Percentiles rank a stretch among this genome's conserved stretches.
phyloP scores from a whole-genome alignment of 2,888 invertebrate genomes.

The Athetis lepigone region DNA sequence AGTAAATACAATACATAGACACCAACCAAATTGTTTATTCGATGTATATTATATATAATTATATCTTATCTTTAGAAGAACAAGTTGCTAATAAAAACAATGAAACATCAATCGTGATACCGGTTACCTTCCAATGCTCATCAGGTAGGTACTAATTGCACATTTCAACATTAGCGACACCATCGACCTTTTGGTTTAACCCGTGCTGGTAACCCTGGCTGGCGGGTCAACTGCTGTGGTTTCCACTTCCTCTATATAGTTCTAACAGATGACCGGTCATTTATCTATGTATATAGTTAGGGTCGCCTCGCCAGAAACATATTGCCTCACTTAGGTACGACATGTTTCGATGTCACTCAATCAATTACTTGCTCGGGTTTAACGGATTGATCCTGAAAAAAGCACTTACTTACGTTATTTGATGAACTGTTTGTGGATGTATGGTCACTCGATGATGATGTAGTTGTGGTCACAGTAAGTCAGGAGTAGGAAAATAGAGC shows the following conservation, averaged over 20 bases:
- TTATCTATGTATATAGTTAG: conserved; percentile 40
- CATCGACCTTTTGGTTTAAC: background rate
- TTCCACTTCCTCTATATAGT: conserved; percentile 14
- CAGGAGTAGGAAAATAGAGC: conserved; percentile 5
- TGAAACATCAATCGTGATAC: background rate
- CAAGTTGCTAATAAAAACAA: conserved; percentile 9
- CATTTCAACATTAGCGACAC: background rate
- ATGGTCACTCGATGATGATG: background rate
- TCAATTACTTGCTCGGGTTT: conserved; percentile 2
- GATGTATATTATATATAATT: no score
- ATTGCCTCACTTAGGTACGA: conserved; percentile 32
- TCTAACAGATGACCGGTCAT: conserved; percentile 28
- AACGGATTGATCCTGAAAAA: background rate
- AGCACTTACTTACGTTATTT: no score
- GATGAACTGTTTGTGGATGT: background rate
- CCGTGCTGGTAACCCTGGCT: conserved; percentile 5
- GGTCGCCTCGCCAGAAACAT: conserved; percentile 30
- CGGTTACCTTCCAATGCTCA: conserved; percentile 2
- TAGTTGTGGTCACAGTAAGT: background rate
- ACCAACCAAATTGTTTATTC: no score
- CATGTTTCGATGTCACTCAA: conserved; percentile 10
- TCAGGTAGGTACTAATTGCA: conserved; percentile 9
- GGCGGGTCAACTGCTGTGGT: conserved; percentile 20
- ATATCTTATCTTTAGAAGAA: conserved; percentile 1
- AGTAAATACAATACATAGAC: no score